Evolutionary conservation across 2,797 vertebrate species (phyloP), one percentile per base, ranked within the genome.

Genomic region (Platalea minor): DNA sequence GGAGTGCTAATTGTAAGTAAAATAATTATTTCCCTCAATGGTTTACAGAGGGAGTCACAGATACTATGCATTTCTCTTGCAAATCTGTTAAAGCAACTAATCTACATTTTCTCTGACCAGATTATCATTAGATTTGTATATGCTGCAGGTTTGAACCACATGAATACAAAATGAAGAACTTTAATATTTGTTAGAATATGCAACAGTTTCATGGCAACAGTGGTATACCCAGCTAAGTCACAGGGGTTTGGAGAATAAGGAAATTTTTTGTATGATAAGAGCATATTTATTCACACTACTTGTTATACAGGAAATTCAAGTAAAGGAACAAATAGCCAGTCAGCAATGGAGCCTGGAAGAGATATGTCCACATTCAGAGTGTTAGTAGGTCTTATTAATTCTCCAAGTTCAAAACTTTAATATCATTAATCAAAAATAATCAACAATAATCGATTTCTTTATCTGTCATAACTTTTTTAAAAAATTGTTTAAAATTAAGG

Each of bases 391-490:
- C n/a, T 75, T 61, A 28, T 23, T 76, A 28, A 76, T 69, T 79
- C 7, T 33, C 3, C 14, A 61, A 17, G 23, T 69, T 74, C n/a
- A n/a, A 50, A 46, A 28, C 8, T 54, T 68, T 7, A 45, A 4
- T 20, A 43, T 35, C 4, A 39, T 48, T 61, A 33, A 67, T 60
- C 23, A 63, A 24, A 8, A 43, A 39, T 10, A 70, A 59, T 5
- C 21, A 53, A 26, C 8, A 37, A 41, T 10, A 69, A 50, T 5
- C 23, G 0, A 35, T 60, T 67, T 48, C 2, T 41, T 54, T 65
- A 8, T 64, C 45, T 17, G 2, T 35, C 20, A 35, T 17, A 68
- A 56, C 0, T 11, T n/a, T 35, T 3, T 2, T 7, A 50, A 7
- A 26, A 5, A 9, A 9, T 8, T 43, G 26, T 51, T 35, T 35